Evolutionary conservation across 2,888 invertebrate genomes (phyloP).

Genomic region (Oscheius onirici): DNA sequence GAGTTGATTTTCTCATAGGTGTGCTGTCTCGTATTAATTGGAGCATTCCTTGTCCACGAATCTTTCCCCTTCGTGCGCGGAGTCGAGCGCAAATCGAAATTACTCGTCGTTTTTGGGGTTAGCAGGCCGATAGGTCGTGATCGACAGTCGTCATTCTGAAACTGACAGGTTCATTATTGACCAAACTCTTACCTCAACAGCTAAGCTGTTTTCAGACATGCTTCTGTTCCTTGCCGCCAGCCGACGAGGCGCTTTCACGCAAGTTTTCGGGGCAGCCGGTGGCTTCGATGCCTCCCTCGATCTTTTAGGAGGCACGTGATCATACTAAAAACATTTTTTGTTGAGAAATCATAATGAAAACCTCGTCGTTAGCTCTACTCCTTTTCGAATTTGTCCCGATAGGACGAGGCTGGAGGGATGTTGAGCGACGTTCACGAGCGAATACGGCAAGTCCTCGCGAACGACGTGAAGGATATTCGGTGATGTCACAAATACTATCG

Average conservation of each 20-base stretch:
- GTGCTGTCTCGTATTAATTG: conserved; percentile 23
- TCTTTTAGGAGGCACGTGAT: conserved; percentile 24
- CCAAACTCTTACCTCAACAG: background rate
- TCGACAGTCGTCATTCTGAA: background rate
- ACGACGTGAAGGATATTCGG: background rate
- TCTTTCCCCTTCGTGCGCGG: conserved; percentile 2
- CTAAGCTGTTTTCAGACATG: conserved; percentile 34
- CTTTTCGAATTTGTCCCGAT: conserved; percentile 2
- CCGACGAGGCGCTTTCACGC: background rate
- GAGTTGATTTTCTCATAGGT: conserved; percentile 33
- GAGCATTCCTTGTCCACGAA: conserved; percentile 30
- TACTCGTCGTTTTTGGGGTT: conserved; percentile 22
- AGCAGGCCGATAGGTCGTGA: background rate
- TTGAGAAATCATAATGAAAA: conserved; percentile 3
- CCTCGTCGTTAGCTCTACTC: conserved; percentile 26
- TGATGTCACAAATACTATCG: conserved; percentile 40
- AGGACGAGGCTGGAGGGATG: conserved; percentile 19
- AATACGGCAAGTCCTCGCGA: background rate
- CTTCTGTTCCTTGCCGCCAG: conserved; percentile 37
- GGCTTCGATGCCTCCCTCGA: conserved; percentile 18
- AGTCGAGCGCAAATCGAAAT: conserved; percentile 14
- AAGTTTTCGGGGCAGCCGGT: background rate
- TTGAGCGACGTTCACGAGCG: conserved; percentile 20
- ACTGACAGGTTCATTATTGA: background rate
- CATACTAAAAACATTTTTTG: background rate